Conservation (phyloP, 1,140 invertebrate species). For the Drosophila suzukii region DNA sequence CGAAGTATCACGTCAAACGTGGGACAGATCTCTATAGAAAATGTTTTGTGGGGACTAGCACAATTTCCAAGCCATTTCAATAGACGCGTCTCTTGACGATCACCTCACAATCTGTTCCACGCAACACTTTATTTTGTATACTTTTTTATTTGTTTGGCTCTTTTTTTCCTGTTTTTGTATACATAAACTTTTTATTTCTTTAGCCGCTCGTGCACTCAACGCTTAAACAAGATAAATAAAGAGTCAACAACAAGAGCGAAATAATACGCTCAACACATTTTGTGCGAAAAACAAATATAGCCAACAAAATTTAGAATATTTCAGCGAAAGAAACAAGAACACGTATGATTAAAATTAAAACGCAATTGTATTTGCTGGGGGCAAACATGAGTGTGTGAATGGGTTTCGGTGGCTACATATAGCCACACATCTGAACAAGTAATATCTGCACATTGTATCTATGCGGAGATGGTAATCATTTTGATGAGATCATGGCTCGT, state of each 20-base stretch:
- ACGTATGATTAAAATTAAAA: slow-evolving; percentile 73
- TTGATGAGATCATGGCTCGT: slow-evolving; percentile 65
- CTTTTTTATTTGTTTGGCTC: slow-evolving; percentile 32
- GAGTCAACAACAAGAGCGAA: slow-evolving; percentile 35
- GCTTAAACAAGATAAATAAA: slow-evolving; percentile 37
- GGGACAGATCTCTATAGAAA: slow-evolving; percentile 14
- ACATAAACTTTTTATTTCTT: slow-evolving; percentile 41
- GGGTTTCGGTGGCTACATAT: slow-evolving; percentile 8
- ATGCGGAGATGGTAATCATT: slow-evolving; percentile 34
- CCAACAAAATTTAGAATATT: slow-evolving; percentile 46
- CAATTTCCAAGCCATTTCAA: slow-evolving; percentile 26
- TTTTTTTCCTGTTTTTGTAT: slow-evolving; percentile 36
- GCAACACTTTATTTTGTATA: slow-evolving; percentile 43
- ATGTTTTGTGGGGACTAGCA: slow-evolving; percentile 12
- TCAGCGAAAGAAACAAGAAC: slow-evolving; percentile 34
- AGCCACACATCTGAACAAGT: slow-evolving; percentile 2
- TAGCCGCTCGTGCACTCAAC: slow-evolving; percentile 38
- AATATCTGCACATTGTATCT: slow-evolving; percentile 33
- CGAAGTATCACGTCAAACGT: slow-evolving; percentile 25
- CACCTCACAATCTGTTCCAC: slow-evolving; percentile 22
- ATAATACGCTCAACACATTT: slow-evolving; percentile 68
- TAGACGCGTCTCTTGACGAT: slow-evolving; percentile 22
- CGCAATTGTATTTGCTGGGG: slow-evolving; percentile 69
- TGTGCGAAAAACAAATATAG: slow-evolving; percentile 36
- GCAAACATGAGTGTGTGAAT: slow-evolving; percentile 34